These are phyloP conservation scores for Xenopus laevis DNA, from an alignment of 2,113 vertebrate species.

Conservation along the genomic window DNA sequence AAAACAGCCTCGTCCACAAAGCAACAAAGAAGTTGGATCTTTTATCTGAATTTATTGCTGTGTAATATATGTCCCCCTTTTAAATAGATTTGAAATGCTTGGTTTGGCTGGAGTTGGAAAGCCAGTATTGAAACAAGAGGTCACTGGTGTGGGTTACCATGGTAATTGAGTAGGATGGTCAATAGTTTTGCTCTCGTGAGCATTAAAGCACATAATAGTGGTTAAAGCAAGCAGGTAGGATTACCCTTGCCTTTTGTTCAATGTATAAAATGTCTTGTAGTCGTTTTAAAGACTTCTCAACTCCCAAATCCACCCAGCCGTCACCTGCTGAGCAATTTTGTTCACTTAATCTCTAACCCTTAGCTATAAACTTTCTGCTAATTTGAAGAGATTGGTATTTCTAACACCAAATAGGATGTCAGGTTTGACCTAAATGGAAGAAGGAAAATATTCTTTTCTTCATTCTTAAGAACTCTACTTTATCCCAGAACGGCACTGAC, in stretches of 20 bases:
- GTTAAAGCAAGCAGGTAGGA: conserved; percentile 98
- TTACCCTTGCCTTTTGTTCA: conserved; percentile 91
- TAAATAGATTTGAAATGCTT: conserved; percentile 71
- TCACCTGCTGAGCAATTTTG: conserved; percentile 82
- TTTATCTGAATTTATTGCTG: conserved; percentile 50
- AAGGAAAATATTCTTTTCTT: conserved; percentile 68
- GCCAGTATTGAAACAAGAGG: conserved; percentile 64
- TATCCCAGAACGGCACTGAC: conserved; percentile 54
- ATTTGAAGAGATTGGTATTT: conserved; percentile 79
- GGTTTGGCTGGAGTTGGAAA: conserved; percentile 65
- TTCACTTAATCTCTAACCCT: conserved; percentile 79
- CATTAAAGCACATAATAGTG: conserved; percentile 82
- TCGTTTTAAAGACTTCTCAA: conserved; percentile 96
- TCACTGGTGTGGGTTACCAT: conserved; percentile 92
- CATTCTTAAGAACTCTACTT: conserved; percentile 51
- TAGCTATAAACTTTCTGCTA: conserved; percentile 73
- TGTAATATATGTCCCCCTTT: conserved; percentile 58
- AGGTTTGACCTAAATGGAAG: conserved; percentile 57
- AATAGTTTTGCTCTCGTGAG: conserved; percentile 86
- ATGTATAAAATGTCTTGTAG: conserved; percentile 93
- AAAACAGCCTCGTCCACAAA: background rate
- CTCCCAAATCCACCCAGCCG: conserved; percentile 73
- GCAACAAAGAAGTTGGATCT: conserved; percentile 57
- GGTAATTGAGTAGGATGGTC: conserved; percentile 92
- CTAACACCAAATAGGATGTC: conserved; percentile 69